phyloP scores from a whole-genome alignment of 2,888 invertebrate genomes.

The Sesamia inferens region DNA sequence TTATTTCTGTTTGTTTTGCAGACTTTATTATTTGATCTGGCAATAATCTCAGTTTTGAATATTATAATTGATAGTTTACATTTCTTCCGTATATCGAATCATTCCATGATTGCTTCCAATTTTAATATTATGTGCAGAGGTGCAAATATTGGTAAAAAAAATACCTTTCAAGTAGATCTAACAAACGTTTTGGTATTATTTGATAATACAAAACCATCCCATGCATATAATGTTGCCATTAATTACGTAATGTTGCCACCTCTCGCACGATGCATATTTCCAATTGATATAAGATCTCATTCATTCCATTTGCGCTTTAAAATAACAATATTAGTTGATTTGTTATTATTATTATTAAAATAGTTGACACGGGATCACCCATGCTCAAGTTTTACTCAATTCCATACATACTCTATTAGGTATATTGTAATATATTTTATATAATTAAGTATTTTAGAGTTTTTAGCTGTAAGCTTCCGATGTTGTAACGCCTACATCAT shows the following conservation, averaged over 20 bases:
- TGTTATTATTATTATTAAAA: conserved; percentile 49
- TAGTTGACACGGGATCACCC: conserved; percentile 74
- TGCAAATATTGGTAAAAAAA: conserved; percentile 1
- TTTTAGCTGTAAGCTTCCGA: conserved; percentile 57
- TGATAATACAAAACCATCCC: conserved; percentile 27
- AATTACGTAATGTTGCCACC: conserved; percentile 9
- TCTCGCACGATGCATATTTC: conserved; percentile 40
- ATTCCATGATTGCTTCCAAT: conserved; percentile 87
- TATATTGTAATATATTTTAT: conserved; percentile 68
- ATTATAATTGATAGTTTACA: conserved; percentile 69
- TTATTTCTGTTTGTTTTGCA: conserved; percentile 59
- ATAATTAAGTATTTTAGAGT: conserved; percentile 61
- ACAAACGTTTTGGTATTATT: conserved; percentile 25
- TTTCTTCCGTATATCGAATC: conserved; percentile 77
- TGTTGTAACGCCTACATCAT: conserved; percentile 60
- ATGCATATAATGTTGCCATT: conserved; percentile 37
- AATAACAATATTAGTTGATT: conserved; percentile 59
- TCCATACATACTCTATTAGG: conserved; percentile 65
- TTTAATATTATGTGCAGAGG: conserved; percentile 43
- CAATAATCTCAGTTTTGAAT: conserved; percentile 77
- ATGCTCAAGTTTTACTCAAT: conserved; percentile 68
- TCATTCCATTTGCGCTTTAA: conserved; percentile 87
- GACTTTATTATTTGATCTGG: conserved; percentile 68
- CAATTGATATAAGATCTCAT: conserved; percentile 83
- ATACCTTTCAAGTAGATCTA: conserved; percentile 4